Evolutionary conservation across 2,797 vertebrate genomes (phyloP).

Genomic region (Labeo calbasu): DNA sequence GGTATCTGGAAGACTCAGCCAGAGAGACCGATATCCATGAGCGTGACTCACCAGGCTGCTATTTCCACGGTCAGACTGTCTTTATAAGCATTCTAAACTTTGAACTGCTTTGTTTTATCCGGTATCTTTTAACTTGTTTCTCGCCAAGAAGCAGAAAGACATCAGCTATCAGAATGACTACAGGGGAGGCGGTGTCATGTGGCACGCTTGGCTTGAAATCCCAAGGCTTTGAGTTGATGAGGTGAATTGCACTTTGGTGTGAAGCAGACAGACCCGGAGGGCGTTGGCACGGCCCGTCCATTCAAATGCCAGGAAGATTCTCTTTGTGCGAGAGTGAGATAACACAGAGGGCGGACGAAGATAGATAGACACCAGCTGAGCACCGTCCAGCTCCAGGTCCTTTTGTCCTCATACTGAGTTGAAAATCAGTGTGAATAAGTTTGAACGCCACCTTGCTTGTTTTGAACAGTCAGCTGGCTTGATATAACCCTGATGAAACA

Average conservation of each 20-base stretch:
- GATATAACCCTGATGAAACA: neutral
- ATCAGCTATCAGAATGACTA: slow-evolving; percentile 45
- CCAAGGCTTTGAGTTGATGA: slow-evolving; percentile 47
- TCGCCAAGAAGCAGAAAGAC: slow-evolving; percentile 30
- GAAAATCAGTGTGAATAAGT: slow-evolving; percentile 9
- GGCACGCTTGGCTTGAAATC: slow-evolving; percentile 38
- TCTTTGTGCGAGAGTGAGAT: slow-evolving; percentile 56
- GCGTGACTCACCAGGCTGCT: slow-evolving; percentile 41
- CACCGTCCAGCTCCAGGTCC: slow-evolving; percentile 21
- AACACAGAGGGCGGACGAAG: slow-evolving; percentile 26
- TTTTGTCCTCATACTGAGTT: slow-evolving; percentile 22
- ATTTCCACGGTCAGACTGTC: slow-evolving; percentile 37
- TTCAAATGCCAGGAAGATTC: slow-evolving; percentile 63
- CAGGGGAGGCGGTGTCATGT: slow-evolving; percentile 41
- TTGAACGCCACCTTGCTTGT: neutral
- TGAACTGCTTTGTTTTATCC: slow-evolving; percentile 24
- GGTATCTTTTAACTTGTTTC: slow-evolving; percentile 57
- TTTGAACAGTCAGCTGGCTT: neutral
- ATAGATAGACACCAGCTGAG: slow-evolving; percentile 43
- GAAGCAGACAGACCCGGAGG: slow-evolving; percentile 67
- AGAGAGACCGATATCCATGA: neutral
- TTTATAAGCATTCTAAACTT: slow-evolving; percentile 23
- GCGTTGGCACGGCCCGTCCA: slow-evolving; percentile 51
- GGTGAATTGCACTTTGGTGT: slow-evolving; percentile 56
- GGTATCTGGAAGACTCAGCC: slow-evolving; percentile 33